Evolutionary conservation across 1,140 invertebrate species (phyloP).

Genomic region (Polypedilum vanderplanki): DNA sequence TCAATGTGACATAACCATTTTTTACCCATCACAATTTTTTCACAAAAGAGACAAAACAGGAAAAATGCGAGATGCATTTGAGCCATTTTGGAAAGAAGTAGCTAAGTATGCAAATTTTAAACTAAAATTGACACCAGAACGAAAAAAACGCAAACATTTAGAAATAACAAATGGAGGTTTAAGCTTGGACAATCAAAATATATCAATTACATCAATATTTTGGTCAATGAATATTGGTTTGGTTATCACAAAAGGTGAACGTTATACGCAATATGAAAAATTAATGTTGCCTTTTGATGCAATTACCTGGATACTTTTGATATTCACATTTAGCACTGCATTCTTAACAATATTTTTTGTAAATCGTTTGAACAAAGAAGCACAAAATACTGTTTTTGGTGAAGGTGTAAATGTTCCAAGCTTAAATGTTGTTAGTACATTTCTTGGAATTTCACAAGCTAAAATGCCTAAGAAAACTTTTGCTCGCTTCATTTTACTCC

Average conservation of each 20-base stretch:
- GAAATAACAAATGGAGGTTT: no score
- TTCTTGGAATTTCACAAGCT: not conserved
- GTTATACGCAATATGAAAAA: not conserved
- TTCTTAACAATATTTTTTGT: not conserved
- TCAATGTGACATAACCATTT: not conserved
- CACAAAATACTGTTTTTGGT: not conserved
- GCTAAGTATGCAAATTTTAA: not conserved
- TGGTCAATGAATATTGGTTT: not conserved
- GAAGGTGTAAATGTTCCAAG: not conserved
- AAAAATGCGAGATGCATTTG: not conserved
- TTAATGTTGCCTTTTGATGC: not conserved
- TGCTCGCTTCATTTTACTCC: not conserved
- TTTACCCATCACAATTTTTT: not conserved
- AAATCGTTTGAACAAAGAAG: not conserved
- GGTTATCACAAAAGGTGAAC: not conserved
- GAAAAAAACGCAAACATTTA: no score
- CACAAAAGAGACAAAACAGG: not conserved
- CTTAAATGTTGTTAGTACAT: not conserved
- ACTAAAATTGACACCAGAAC: no score
- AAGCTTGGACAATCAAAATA: not conserved
- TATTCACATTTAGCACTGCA: not conserved
- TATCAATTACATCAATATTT: not conserved
- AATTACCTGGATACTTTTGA: not conserved
- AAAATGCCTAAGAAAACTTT: not conserved
- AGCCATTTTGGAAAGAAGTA: not conserved